Evolutionary conservation across 1,140 invertebrate species (phyloP).

Genomic region (Paramacrobiotus metropolitanus): DNA sequence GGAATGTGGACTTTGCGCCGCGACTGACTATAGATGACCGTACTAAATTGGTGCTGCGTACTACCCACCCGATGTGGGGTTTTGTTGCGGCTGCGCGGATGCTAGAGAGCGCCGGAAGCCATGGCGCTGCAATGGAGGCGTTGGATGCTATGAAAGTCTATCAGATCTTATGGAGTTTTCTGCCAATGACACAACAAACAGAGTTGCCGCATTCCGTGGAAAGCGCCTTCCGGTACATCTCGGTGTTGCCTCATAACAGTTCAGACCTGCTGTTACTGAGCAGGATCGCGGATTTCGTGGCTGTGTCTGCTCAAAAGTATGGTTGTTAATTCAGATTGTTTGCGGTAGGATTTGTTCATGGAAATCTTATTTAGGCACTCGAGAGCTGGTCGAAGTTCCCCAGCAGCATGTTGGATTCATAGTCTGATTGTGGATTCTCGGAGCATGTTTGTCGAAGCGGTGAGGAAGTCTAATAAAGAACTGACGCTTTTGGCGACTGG

Average conservation of each 20-base stretch:
- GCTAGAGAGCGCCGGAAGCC: not conserved
- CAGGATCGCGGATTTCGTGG: not conserved
- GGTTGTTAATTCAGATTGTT: too few relatives aligned
- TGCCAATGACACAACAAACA: not conserved
- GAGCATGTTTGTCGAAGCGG: not conserved
- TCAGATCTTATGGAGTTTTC: not conserved
- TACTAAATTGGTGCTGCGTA: not conserved
- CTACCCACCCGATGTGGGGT: not conserved
- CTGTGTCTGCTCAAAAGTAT: too few relatives aligned
- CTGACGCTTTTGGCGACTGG: not conserved
- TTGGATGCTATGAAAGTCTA: not conserved
- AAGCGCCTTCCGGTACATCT: slow-evolving; percentile 1
- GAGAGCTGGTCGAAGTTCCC: too few relatives aligned
- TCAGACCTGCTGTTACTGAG: not conserved
- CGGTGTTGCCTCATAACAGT: not conserved
- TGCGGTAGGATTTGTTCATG: too few relatives aligned
- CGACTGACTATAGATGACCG: not conserved
- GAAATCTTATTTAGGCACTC: too few relatives aligned
- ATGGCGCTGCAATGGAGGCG: not conserved
- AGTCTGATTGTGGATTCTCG: not conserved
- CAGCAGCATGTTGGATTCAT: too few relatives aligned
- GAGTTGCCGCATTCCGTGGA: not conserved
- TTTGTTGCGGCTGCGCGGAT: not conserved
- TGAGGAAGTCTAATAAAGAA: not conserved
- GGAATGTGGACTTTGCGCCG: not conserved